Evolutionary conservation across 64 coral and sea anemone species (phyloP).

Genomic region (Montipora capricornis): DNA sequence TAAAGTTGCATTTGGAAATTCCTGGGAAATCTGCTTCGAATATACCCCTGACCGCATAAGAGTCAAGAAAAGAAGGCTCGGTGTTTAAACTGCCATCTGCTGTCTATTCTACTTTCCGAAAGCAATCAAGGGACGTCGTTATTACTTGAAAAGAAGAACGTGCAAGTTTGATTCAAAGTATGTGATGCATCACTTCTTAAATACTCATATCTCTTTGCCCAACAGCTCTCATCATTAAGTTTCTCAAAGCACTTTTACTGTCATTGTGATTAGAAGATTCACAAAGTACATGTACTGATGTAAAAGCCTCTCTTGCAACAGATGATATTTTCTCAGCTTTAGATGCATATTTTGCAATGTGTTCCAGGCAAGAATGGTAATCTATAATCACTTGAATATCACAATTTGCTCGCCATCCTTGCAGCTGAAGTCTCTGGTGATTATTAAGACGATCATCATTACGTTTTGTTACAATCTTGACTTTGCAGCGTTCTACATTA

Average conservation of each 20-base stretch:
- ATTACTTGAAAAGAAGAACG: constrained; percentile 44
- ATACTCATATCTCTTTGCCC: constrained; percentile 56
- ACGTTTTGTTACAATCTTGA: not conserved
- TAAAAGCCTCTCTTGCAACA: constrained; percentile 50
- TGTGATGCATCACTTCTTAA: constrained; percentile 35
- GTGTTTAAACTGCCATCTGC: not conserved
- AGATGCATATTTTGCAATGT: constrained; percentile 7
- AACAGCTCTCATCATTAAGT: constrained; percentile 52
- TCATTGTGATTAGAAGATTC: not conserved
- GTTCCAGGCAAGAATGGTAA: constrained; percentile 49
- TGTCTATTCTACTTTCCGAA: constrained; percentile 2
- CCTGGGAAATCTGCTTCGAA: no score
- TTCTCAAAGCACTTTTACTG: constrained; percentile 24
- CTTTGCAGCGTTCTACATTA: constrained; percentile 40
- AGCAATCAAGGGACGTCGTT: constrained; percentile 40
- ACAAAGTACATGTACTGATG: not conserved
- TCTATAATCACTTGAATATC: constrained; percentile 11
- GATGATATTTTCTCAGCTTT: constrained; percentile 48
- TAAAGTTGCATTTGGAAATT: no score
- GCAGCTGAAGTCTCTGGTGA: constrained; percentile 45
- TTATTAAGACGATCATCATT: constrained; percentile 67
- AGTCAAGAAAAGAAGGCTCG: constrained; percentile 44
- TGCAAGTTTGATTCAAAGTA: constrained; percentile 39
- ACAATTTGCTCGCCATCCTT: constrained; percentile 59
- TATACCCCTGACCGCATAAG: not conserved